Percentiles rank a stretch among this genome's conserved stretches.
These are phyloP conservation scores for Pollenia angustigena DNA, from an alignment of 2,888 invertebrate species.

Conservation along the genomic window DNA sequence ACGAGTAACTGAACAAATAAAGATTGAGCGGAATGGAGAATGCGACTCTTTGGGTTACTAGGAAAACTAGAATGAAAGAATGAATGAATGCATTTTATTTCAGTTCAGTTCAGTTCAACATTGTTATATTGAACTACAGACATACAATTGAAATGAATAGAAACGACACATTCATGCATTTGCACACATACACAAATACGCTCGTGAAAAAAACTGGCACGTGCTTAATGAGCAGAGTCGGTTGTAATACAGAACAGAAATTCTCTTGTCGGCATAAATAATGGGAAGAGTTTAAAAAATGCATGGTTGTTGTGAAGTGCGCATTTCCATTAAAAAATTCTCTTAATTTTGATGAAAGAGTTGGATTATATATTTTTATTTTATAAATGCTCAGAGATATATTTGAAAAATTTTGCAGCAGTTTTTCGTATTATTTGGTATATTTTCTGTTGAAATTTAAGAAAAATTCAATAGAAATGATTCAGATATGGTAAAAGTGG, in stretches of 20 bases:
- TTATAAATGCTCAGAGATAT: background rate
- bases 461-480: too few species aligned
- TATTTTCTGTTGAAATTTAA: too few species aligned
- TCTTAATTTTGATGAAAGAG: slow-evolving; percentile 30
- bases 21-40: slow-evolving; percentile 10
- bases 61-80: slow-evolving; percentile 44
- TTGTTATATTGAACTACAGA: slow-evolving; percentile 44
- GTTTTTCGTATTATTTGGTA: too few species aligned
- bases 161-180: background rate
- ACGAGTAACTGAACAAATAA: slow-evolving; percentile 27
- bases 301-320: background rate
- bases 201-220: slow-evolving; percentile 25
- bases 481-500: too few species aligned
- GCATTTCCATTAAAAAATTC: background rate
- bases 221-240: slow-evolving; percentile 40
- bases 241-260: background rate
- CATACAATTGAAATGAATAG: slow-evolving; percentile 18
- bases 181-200: background rate
- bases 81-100: slow-evolving; percentile 28
- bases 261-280: slow-evolving; percentile 49
- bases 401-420: background rate
- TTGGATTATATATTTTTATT: background rate
- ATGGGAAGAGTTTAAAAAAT: slow-evolving; percentile 32
- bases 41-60: slow-evolving; percentile 60
- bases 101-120: background rate